Conservation (phyloP, 2,888 invertebrate species). For the Tipula vernalis region DNA sequence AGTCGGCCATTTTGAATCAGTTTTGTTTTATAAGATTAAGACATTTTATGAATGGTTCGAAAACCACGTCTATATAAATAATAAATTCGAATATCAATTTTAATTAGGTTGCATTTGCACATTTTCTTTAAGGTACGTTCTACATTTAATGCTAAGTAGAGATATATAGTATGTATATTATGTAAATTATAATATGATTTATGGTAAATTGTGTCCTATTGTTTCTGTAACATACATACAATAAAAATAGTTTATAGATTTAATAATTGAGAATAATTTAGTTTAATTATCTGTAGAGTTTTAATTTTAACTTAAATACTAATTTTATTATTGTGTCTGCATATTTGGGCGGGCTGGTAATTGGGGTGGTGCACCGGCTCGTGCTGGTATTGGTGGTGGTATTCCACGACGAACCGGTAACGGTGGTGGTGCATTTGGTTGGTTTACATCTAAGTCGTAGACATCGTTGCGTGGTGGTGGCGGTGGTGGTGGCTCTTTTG, state of each 20-base stretch:
- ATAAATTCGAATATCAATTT: background rate
- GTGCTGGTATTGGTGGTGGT: constrained; percentile 34
- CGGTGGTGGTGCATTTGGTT: constrained; percentile 46
- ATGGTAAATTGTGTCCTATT: background rate
- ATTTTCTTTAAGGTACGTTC: background rate
- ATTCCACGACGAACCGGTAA: constrained; percentile 41
- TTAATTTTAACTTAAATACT: background rate
- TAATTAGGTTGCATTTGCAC: background rate
- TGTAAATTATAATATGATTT: background rate
- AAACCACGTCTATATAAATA: background rate
- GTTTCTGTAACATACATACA: background rate
- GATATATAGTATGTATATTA: background rate
- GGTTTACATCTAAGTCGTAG: constrained; percentile 21
- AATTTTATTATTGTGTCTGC: background rate
- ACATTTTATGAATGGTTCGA: background rate
- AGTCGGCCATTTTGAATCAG: background rate
- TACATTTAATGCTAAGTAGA: background rate
- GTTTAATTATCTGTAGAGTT: background rate
- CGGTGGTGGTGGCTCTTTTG: constrained; percentile 45
- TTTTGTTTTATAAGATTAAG: background rate
- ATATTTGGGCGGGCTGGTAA: constrained; percentile 29
- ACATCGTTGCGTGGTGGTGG: constrained; percentile 40
- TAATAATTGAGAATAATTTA: background rate
- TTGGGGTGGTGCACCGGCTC: constrained; percentile 32
- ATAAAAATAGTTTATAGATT: background rate